Percentiles rank a stretch among this genome's conserved stretches.
phyloP scores from a whole-genome alignment of 2,797 vertebrate genomes.

The Arrhamphus sclerolepis region DNA sequence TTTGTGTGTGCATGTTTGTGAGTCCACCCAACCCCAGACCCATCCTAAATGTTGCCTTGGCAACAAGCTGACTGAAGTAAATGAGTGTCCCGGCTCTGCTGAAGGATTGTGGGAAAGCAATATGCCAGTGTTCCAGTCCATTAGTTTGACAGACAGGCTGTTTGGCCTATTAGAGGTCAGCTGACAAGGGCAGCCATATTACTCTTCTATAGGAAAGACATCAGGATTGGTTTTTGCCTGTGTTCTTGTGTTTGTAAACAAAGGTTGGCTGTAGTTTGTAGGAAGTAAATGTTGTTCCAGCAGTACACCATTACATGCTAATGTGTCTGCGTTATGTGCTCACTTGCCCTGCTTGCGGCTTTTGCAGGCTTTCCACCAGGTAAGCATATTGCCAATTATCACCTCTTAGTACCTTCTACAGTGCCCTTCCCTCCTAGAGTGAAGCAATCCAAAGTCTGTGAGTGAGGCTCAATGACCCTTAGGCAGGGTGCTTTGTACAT shows the following conservation, averaged over 20 bases:
- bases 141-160: constrained; percentile 81
- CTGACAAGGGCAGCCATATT: constrained; percentile 78
- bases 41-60: constrained; percentile 81
- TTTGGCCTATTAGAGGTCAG: constrained; percentile 82
- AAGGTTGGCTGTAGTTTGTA: constrained; percentile 7
- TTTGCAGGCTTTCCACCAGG: constrained; percentile 74
- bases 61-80: constrained; percentile 82
- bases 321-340: constrained; percentile 34
- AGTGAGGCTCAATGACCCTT: constrained; percentile 56
- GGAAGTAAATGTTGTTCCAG: constrained; percentile 52
- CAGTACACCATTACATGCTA: constrained; percentile 25
- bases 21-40: constrained; percentile 60
- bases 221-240: constrained; percentile 70
- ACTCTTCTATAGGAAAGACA: constrained; percentile 74
- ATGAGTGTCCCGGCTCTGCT: constrained; percentile 78
- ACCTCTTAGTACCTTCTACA: constrained; percentile 67
- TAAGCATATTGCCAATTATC: constrained; percentile 85
- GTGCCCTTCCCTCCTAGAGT: constrained; percentile 21
- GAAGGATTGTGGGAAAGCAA: constrained; percentile 81
- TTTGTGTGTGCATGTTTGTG: constrained; percentile 41
- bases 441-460: constrained; percentile 50
- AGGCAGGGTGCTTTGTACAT: neutral
- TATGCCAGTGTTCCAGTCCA: constrained; percentile 81
- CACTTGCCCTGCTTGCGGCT: constrained; percentile 63
- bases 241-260: constrained; percentile 24